Percentiles rank a stretch among this genome's conserved stretches.
phyloP scores from a whole-genome alignment of 2,113 vertebrate species.

The Rhinopomastus cyanomelas region DNA sequence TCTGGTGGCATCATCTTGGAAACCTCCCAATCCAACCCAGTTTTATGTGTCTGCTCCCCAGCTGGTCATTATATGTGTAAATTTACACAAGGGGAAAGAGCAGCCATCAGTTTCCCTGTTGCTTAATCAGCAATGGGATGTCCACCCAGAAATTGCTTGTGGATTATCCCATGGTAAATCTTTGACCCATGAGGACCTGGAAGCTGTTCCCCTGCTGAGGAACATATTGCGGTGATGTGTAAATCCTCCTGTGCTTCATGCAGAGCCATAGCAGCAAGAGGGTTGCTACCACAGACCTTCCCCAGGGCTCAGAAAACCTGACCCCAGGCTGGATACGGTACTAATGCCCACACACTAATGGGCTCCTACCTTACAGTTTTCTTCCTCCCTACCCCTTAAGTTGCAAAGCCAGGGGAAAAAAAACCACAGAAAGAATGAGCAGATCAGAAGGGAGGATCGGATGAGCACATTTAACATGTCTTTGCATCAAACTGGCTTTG shows the following conservation, averaged over 20 bases:
- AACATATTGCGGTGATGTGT: accelerated
- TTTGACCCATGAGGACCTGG: not conserved
- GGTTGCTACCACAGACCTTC: not conserved
- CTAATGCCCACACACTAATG: accelerated
- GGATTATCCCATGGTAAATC: accelerated
- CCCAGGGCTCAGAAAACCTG: not conserved
- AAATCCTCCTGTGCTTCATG: accelerated
- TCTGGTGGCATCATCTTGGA: not conserved
- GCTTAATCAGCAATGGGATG: not conserved
- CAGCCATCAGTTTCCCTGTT: not conserved
- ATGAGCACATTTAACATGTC: accelerated
- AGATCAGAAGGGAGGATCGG: not conserved
- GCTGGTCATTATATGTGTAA: not conserved
- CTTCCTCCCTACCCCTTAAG: not conserved
- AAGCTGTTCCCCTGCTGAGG: not conserved
- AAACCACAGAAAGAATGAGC: not conserved
- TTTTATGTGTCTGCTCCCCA: not conserved
- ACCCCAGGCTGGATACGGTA: not conserved
- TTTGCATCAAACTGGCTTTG: not conserved
- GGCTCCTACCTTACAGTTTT: not conserved
- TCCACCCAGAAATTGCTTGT: not conserved
- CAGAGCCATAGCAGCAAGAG: not conserved
- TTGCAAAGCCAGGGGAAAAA: not conserved
- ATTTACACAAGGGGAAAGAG: not conserved
- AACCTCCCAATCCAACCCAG: not conserved